phyloP scores from a whole-genome alignment of 2,888 invertebrate species.

The Norana najaformis region DNA sequence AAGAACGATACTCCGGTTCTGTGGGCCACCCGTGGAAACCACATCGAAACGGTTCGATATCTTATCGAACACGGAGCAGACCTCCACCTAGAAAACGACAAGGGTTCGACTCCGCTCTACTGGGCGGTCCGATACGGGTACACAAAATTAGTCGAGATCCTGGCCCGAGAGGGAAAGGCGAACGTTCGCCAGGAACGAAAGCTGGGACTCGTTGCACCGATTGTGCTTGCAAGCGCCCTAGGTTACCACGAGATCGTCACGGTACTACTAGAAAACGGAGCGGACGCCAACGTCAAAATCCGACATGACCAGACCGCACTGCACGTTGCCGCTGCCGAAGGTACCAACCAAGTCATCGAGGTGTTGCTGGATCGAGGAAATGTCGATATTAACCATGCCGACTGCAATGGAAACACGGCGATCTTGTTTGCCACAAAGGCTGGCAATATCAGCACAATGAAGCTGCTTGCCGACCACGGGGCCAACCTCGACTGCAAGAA shows the following conservation, averaged over 20 bases:
- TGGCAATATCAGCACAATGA: slow-evolving; percentile 49
- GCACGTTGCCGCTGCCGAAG: slow-evolving; percentile 61
- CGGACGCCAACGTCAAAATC: slow-evolving; percentile 52
- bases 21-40: slow-evolving; percentile 58
- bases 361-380: slow-evolving; percentile 34
- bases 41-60: slow-evolving; percentile 42
- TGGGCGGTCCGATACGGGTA: slow-evolving; percentile 60
- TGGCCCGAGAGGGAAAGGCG: slow-evolving; percentile 51
- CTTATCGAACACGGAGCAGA: slow-evolving; percentile 47
- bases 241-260: slow-evolving; percentile 51
- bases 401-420: slow-evolving; percentile 55
- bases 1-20: slow-evolving; percentile 60
- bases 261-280: slow-evolving; percentile 49
- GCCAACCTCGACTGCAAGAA: slow-evolving; percentile 52
- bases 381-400: slow-evolving; percentile 51
- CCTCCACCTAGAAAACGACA: slow-evolving; percentile 54
- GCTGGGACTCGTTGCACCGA: slow-evolving; percentile 56
- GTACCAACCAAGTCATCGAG: slow-evolving; percentile 54
- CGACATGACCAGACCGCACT: slow-evolving; percentile 57
- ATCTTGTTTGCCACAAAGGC: slow-evolving; percentile 54
- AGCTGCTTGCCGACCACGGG: slow-evolving; percentile 48
- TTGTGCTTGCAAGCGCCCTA: slow-evolving; percentile 57
- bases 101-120: slow-evolving; percentile 59
- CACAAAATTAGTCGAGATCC: slow-evolving; percentile 49
- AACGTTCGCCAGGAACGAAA: slow-evolving; percentile 52